A percentile compares a stretch with the other conserved stretches of the same genome.
phyloP scores from a whole-genome alignment of 2,888 invertebrate genomes.

The Coenonympha arcania region DNA sequence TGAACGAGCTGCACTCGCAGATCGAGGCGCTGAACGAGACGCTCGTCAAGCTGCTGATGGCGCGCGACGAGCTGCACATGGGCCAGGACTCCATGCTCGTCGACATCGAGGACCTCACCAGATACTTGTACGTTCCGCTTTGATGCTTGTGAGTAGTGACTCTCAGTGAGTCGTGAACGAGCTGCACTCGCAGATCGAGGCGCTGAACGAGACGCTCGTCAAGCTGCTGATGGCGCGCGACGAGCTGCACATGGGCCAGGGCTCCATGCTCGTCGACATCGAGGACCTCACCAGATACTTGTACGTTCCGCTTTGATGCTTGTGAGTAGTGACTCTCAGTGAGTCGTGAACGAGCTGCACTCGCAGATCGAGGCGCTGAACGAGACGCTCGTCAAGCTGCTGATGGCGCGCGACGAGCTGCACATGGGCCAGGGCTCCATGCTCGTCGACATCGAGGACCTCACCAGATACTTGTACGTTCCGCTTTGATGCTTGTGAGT shows the following conservation, averaged over 20 bases:
- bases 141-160: too few relatives aligned
- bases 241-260: slow-evolving; percentile 97
- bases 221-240: slow-evolving; percentile 80
- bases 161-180: slow-evolving; percentile 94
- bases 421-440: slow-evolving; percentile 99
- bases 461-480: slow-evolving; percentile 90
- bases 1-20: slow-evolving; percentile 94
- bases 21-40: slow-evolving; percentile 94
- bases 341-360: slow-evolving; percentile 95
- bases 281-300: slow-evolving; percentile 94
- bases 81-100: slow-evolving; percentile 98
- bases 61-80: slow-evolving; percentile 95
- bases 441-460: slow-evolving; percentile 97
- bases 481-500: too few relatives aligned
- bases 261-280: slow-evolving; percentile 97
- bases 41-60: slow-evolving; percentile 80
- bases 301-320: too few relatives aligned
- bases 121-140: slow-evolving; percentile 90
- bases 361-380: slow-evolving; percentile 94
- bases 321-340: too few relatives aligned
- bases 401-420: slow-evolving; percentile 83
- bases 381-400: slow-evolving; percentile 88
- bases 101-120: slow-evolving; percentile 95
- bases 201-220: slow-evolving; percentile 91
- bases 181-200: slow-evolving; percentile 94